Evolutionary conservation across 2,888 invertebrate species (phyloP).

Genomic region (Celastrina argiolus): DNA sequence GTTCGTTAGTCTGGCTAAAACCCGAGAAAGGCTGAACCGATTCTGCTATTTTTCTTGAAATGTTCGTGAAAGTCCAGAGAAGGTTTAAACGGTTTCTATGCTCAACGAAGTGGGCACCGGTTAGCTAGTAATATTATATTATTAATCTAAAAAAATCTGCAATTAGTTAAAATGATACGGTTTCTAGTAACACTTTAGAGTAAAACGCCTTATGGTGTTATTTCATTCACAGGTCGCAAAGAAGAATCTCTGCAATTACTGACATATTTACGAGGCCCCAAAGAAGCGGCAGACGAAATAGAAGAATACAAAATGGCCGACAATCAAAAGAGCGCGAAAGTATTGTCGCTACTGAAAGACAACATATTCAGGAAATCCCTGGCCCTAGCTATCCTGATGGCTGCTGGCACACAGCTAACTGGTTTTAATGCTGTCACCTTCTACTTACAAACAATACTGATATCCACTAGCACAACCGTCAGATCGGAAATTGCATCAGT

Average conservation of each 20-base stretch:
- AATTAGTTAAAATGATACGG: too few species aligned
- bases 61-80: too few species aligned
- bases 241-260: constrained; percentile 13
- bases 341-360: constrained; percentile 35
- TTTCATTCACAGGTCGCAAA: constrained; percentile 1
- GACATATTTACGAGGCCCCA: background rate
- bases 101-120: too few species aligned
- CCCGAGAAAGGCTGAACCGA: too few species aligned
- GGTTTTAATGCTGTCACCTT: constrained; percentile 48
- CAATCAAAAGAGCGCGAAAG: constrained; percentile 26
- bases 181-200: too few species aligned
- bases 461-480: constrained; percentile 46
- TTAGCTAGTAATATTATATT: too few species aligned
- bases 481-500: constrained; percentile 46
- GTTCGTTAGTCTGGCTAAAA: too few species aligned
- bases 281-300: constrained; percentile 39
- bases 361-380: constrained; percentile 38
- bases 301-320: constrained; percentile 40
- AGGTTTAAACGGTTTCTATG: too few species aligned
- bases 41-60: too few species aligned
- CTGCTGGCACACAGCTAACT: constrained; percentile 36
- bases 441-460: constrained; percentile 50
- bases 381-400: constrained; percentile 33
- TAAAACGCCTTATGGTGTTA: background rate
- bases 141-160: too few species aligned